These are phyloP conservation scores for Panopea generosa DNA, from an alignment of 2,888 invertebrate genomes.

Conservation along the genomic window DNA sequence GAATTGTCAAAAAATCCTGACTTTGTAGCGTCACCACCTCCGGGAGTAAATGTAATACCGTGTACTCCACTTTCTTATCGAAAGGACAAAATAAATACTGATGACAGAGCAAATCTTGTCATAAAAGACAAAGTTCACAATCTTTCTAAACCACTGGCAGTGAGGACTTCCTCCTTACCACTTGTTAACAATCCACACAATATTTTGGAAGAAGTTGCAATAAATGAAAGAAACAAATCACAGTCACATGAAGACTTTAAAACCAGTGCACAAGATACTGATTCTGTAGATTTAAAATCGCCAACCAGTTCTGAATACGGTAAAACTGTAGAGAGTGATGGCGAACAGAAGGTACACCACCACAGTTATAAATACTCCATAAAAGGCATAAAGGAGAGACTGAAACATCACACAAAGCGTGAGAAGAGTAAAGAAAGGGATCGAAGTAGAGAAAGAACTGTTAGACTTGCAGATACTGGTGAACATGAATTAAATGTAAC, in stretches of 20 bases:
- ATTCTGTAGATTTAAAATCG: conserved; percentile 8
- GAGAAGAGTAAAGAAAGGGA: conserved; percentile 25
- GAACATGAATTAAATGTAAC: background rate
- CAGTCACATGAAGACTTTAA: conserved; percentile 35
- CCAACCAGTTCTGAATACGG: conserved; percentile 24
- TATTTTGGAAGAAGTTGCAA: background rate
- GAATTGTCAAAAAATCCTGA: too few species aligned
- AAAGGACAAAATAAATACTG: too few species aligned
- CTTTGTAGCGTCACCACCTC: too few species aligned
- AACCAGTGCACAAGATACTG: conserved; percentile 22
- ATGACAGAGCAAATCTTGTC: too few species aligned
- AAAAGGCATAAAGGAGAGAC: conserved; percentile 61
- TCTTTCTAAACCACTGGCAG: conserved; percentile 23
- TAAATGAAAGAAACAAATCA: conserved; percentile 23
- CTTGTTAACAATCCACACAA: conserved; percentile 33
- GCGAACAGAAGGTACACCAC: conserved; percentile 32
- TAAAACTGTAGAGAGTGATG: conserved; percentile 35
- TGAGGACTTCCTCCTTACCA: conserved; percentile 50
- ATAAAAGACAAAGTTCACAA: background rate
- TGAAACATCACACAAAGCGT: conserved; percentile 45
- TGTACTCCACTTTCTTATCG: too few species aligned
- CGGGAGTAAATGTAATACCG: too few species aligned
- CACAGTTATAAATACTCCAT: conserved; percentile 57
- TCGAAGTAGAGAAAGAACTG: conserved; percentile 14
- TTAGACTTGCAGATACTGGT: conserved; percentile 5